phyloP scores from a whole-genome alignment of 2,113 vertebrate genomes.

The Prolemur simus region DNA sequence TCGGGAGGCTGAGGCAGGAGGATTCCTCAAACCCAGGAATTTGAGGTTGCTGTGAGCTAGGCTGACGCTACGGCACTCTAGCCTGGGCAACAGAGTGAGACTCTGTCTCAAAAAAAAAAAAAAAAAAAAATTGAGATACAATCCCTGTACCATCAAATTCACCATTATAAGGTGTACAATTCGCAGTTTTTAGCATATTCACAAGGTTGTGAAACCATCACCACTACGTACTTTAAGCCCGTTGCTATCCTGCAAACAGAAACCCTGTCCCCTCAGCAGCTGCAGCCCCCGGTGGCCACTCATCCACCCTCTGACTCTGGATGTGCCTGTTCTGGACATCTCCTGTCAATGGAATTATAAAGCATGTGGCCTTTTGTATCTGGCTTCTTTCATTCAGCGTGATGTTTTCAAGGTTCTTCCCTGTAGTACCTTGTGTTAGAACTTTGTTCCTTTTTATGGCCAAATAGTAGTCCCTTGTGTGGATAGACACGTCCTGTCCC shows the following conservation, averaged over 20 bases:
- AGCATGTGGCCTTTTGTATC: neutral
- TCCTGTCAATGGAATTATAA: neutral
- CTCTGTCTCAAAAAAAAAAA: too few relatives aligned
- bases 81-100: too few relatives aligned
- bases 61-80: too few relatives aligned
- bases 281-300: too few relatives aligned
- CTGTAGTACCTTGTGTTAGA: neutral
- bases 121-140: neutral
- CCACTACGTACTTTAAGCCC: neutral
- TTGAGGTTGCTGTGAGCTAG: too few relatives aligned
- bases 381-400: neutral
- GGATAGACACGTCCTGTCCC: neutral
- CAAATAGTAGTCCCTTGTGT: neutral
- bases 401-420: neutral
- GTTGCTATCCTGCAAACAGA: neutral
- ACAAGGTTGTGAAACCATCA: neutral
- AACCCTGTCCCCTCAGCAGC: neutral
- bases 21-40: too few relatives aligned
- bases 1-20: too few relatives aligned
- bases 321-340: neutral
- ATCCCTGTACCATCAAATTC: neutral
- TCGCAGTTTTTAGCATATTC: neutral
- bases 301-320: neutral
- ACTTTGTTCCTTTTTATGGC: neutral
- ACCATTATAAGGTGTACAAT: neutral